These are phyloP conservation scores for Thermophis baileyi DNA, from an alignment of 2,113 vertebrate species.

Conservation along the genomic window DNA sequence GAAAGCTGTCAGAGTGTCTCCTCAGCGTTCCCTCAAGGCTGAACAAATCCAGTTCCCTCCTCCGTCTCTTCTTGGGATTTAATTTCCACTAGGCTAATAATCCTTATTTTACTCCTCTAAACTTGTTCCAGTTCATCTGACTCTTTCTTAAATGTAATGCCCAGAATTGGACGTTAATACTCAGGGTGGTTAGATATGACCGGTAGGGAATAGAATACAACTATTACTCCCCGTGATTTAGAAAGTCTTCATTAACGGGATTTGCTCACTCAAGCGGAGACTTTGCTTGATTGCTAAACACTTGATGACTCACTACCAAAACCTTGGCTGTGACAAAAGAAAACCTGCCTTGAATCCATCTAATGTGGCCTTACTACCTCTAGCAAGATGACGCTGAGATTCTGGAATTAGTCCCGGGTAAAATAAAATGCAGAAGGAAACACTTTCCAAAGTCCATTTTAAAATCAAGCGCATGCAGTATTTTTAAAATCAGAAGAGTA, in stretches of 20 bases:
- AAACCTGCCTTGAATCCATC: background rate
- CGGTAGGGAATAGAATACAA: background rate
- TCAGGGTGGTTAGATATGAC: background rate
- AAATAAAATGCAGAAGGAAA: background rate
- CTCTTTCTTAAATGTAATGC: background rate
- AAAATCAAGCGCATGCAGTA: background rate
- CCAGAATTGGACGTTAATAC: background rate
- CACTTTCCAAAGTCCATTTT: background rate
- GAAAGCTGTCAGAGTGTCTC: background rate
- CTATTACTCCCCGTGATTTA: background rate
- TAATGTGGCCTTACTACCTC: background rate
- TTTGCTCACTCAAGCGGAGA: background rate
- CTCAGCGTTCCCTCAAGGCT: background rate
- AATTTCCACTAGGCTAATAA: background rate
- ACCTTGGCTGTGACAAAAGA: background rate
- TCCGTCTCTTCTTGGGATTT: background rate
- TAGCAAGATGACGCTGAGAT: background rate
- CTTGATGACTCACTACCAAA: background rate
- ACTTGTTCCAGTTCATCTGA: background rate
- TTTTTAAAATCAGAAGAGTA: background rate
- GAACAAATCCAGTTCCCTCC: background rate
- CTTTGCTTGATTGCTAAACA: background rate
- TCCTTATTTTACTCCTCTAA: background rate
- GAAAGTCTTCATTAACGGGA: background rate
- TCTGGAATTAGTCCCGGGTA: background rate